Evolutionary conservation across 2,888 invertebrate species (phyloP), one percentile per base, ranked within the genome.

Genomic region (Napeogenes sylphis): DNA sequence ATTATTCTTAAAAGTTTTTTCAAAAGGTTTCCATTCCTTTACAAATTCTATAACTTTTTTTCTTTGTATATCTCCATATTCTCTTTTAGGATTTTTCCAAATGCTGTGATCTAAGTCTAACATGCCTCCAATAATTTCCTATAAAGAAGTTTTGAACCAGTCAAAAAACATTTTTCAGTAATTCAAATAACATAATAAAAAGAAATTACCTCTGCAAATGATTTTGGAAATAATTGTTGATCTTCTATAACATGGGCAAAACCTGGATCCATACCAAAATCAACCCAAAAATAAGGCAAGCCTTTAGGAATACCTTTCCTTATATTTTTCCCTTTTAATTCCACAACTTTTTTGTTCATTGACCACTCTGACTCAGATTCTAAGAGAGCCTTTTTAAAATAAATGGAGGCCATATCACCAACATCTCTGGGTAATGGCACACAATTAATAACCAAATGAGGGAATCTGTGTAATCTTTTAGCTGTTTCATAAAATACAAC

Each of bases 181-280:
- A 42, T 3, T 47, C 46, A 32, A 21, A 58, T 45, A 10, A 13
- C 4, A 14, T n/a, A 12, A 8, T 33, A 10, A 55, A 55, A 12
- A 38, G 8, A 32, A 55, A 73, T 82, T 84, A 96, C 96, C 91
- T 96, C 95, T 4, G 97, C 99, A 92, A 99, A 99, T 84, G 95
- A 95, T 59, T 81, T 86, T 0, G 98, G 97, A 84, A 99, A 99
- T 47, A 93, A 81, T 62, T 93, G 92, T 79, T 97, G 96, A 83
- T 99, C 97, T 87, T 99, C 99, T 75, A 99, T 97, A 0, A 99
- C 96, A 88, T 99, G 99, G 56, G 98, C 99, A 90, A 95, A 99
- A 1, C 99, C 99, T 59, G 94, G 93, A 54, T 95, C 94, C 89
- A 95, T 93, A 21, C 97, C 98, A 91, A 99, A 99, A 83, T 97